These are phyloP conservation scores for Drepanosiphum platanoidis DNA, from an alignment of 2,888 invertebrate genomes.

Conservation along the genomic window DNA sequence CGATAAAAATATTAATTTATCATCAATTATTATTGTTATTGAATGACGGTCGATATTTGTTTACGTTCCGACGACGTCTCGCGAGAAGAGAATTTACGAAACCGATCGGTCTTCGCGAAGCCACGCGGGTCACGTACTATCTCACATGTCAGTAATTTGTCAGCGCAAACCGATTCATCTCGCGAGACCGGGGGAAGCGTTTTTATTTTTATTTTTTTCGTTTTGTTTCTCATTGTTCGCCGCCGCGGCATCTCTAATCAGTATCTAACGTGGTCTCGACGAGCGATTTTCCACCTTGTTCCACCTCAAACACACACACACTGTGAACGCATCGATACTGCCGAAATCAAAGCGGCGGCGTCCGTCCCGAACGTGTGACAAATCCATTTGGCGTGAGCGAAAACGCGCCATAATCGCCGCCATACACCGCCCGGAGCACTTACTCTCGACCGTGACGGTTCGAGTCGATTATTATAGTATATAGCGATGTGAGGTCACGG, in stretches of 20 bases:
- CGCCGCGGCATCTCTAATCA: background rate
- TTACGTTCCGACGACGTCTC: too few species aligned
- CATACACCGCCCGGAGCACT: conserved; percentile 8
- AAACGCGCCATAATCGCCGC: conserved; percentile 1
- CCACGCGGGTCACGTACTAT: background rate
- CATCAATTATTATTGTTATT: too few species aligned
- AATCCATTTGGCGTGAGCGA: conserved; percentile 30
- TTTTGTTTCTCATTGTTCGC: background rate
- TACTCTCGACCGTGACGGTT: conserved; percentile 42
- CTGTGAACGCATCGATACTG: background rate
- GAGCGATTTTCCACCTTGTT: conserved; percentile 38
- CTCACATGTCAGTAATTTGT: background rate
- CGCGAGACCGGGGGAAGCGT: background rate
- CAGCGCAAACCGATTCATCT: background rate
- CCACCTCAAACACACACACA: background rate
- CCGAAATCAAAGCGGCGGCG: conserved; percentile 40
- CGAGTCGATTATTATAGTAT: conserved; percentile 27
- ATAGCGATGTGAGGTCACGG: conserved; percentile 9
- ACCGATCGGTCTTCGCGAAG: too few species aligned
- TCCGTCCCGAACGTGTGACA: conserved; percentile 51
- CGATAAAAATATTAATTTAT: too few species aligned
- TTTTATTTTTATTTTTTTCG: background rate
- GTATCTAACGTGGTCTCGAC: background rate
- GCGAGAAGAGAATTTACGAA: too few species aligned
- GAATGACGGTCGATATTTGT: too few species aligned